Evolutionary conservation across 2,797 vertebrate genomes (phyloP).

Genomic region (Atherinosoma microstoma): DNA sequence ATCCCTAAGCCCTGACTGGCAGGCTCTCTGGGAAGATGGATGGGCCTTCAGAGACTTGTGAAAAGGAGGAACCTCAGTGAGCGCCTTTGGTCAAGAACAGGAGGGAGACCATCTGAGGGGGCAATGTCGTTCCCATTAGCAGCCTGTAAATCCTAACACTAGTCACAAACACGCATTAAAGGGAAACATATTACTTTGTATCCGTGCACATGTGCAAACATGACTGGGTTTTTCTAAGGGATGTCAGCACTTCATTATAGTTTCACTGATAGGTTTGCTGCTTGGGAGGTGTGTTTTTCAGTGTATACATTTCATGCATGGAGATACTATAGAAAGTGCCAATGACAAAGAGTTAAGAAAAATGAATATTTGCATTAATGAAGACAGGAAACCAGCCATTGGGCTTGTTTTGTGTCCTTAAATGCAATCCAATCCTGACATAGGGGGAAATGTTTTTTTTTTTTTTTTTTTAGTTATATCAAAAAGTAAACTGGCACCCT

Average conservation of each 20-base stretch:
- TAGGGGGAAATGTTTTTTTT: too few species aligned
- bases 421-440: constrained; percentile 51
- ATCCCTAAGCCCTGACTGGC: constrained; percentile 65
- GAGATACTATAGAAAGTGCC: constrained; percentile 50
- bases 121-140: constrained; percentile 45
- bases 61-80: constrained; percentile 39
- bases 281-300: constrained; percentile 34
- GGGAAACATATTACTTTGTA: constrained; percentile 23
- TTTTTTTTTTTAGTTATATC: constrained; percentile 49
- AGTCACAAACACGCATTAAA: constrained; percentile 18
- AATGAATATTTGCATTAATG: constrained; percentile 24
- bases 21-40: constrained; percentile 68
- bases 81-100: constrained; percentile 22
- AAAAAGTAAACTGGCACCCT: constrained; percentile 53
- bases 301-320: constrained; percentile 57
- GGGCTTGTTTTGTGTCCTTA: constrained; percentile 37
- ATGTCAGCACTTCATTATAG: constrained; percentile 52
- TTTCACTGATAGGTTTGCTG: constrained; percentile 16
- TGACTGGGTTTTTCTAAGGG: constrained; percentile 6
- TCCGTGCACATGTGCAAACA: constrained; percentile 10
- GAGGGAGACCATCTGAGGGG: constrained; percentile 20
- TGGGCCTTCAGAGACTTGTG: constrained; percentile 65
- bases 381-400: constrained; percentile 33
- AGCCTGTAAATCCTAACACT: constrained; percentile 49
- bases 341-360: constrained; percentile 51